Evolutionary conservation across 2,888 invertebrate species (phyloP).

Genomic region (Eristalis pertinax): DNA sequence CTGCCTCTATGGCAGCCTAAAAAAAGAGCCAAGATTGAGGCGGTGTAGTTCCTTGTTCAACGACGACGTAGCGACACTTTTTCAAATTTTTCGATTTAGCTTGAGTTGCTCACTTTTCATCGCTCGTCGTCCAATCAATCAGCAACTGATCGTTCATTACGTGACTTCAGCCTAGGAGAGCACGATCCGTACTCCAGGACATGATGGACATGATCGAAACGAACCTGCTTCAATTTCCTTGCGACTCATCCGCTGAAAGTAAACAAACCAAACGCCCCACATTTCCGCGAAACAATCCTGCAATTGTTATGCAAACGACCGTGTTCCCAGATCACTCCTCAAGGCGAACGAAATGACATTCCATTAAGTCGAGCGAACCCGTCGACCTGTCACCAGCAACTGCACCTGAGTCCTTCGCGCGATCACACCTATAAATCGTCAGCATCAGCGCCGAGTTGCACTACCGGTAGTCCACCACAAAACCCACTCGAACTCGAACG

Average conservation of each 20-base stretch:
- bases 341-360: not conserved
- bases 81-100: too few species aligned
- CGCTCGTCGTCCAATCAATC: too few species aligned
- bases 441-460: not conserved
- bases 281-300: not conserved
- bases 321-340: not conserved
- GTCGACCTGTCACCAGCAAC: not conserved
- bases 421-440: not conserved
- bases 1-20: too few species aligned
- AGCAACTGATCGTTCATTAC: too few species aligned
- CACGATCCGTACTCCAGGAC: too few species aligned
- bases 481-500: conserved; percentile 17
- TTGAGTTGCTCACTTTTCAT: too few species aligned
- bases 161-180: too few species aligned
- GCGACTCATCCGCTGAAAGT: not conserved
- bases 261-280: not conserved
- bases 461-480: not conserved
- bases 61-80: too few species aligned
- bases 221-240: too few species aligned
- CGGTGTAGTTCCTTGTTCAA: too few species aligned
- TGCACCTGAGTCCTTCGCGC: not conserved
- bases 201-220: too few species aligned
- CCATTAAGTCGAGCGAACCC: not conserved
- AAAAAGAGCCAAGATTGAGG: too few species aligned
- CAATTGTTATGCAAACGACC: not conserved